Conservation (phyloP, 2,113 vertebrate genomes). For the Cyanoramphus novaezelandiae region DNA sequence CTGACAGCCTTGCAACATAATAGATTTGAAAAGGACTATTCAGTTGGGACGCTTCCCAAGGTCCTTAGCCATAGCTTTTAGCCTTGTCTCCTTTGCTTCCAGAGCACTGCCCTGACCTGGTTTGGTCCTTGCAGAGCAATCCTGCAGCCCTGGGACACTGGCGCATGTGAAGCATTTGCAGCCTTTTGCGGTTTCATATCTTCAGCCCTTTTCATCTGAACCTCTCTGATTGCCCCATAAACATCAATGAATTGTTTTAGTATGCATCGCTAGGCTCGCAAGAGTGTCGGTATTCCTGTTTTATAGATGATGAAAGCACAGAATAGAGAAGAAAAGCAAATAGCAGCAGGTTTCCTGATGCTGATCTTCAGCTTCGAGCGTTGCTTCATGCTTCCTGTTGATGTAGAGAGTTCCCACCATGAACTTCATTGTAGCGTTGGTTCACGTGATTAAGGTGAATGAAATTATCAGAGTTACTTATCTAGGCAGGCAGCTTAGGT, state of each 20-base stretch:
- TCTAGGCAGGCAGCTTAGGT: background rate
- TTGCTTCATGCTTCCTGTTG: background rate
- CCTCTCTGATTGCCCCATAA: background rate
- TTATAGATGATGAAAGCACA: background rate
- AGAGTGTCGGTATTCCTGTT: background rate
- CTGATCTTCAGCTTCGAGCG: background rate
- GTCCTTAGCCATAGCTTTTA: background rate
- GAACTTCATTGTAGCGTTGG: background rate
- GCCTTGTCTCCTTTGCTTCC: background rate
- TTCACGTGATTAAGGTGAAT: background rate
- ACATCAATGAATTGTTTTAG: background rate
- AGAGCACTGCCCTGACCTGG: background rate
- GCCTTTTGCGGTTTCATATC: background rate
- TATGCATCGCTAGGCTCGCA: background rate
- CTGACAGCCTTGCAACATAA: background rate
- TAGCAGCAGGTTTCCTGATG: background rate
- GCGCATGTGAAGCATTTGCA: background rate
- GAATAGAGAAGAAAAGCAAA: background rate
- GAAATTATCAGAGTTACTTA: background rate
- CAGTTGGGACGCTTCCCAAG: accelerated
- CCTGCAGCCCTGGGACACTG: background rate
- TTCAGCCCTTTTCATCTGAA: background rate
- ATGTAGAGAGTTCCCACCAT: background rate
- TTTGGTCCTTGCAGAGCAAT: background rate
- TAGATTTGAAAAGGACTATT: background rate